Conservation (phyloP, 2,113 vertebrate species). For the Tinamus guttatus region DNA sequence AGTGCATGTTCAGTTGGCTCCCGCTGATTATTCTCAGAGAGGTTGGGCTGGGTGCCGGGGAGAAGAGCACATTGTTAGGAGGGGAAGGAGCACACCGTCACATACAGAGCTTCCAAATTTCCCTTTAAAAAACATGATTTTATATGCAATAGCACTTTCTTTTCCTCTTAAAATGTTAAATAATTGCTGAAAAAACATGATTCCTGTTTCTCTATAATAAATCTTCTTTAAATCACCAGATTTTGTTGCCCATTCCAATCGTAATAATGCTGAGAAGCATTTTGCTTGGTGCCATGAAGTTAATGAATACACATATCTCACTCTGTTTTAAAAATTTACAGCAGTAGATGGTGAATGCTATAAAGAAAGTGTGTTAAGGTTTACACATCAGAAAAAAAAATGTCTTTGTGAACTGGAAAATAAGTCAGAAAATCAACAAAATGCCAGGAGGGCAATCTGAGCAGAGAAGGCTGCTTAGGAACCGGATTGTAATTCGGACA, state of each 20-base stretch:
- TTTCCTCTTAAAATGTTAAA: neutral
- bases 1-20: no score
- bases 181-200: neutral
- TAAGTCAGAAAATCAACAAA: constrained; percentile 16
- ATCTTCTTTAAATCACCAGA: neutral
- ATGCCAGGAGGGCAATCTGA: constrained; percentile 25
- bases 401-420: neutral
- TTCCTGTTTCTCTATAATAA: neutral
- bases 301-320: neutral
- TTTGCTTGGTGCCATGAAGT: neutral
- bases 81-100: no score
- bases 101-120: neutral
- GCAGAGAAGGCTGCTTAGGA: constrained; percentile 54
- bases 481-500: constrained; percentile 69
- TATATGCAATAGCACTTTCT: neutral
- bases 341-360: neutral
- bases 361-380: neutral
- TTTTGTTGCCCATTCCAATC: neutral
- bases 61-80: no score
- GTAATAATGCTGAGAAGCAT: neutral
- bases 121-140: neutral
- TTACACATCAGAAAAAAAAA: constrained; percentile 28
- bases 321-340: neutral
- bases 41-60: no score
- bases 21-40: no score